Evolutionary conservation across 2,888 invertebrate species (phyloP), one percentile per base, ranked within the genome.

Genomic region (Selenia dentaria): DNA sequence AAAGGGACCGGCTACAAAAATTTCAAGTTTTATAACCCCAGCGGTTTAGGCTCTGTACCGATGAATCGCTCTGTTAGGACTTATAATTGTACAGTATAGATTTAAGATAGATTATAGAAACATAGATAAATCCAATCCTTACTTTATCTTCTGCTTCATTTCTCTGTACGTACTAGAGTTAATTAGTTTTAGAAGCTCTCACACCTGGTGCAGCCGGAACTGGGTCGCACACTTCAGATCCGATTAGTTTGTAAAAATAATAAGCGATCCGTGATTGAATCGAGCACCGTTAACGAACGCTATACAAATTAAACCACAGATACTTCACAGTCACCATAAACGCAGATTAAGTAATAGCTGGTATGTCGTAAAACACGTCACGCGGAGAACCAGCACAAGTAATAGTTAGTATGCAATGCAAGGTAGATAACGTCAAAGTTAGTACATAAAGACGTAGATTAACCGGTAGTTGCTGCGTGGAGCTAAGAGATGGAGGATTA

Each of bases 231-330:
- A 71, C 40, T 18, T 64, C 57, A 68, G 69, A 67, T 67, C 58
- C 64, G 67, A 75, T 78, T 75, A 73, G 67, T 59, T 55, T 52
- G 57, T 51, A 73, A 75, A 76, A 77, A 78, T 74, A 79, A 70
- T 72, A 66, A 58, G 51, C 18, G 42, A 42, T 2, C 46, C 38
- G 29, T 40, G 48, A 62, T 59, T 61, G 54, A 54, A 57, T 26
- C 31, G 39, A 18, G 16, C 1, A 1, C 29, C 34, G 32, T 2
- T 45, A 40, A 46, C 39, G 46, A 46, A 20, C 31, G 5, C 26
- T 36, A 36, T 36, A 40, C 35, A 46, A 40, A 40, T 36, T 12
- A 13, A 12, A 27, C 20, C 34, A 16, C 28, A 6, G 54, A 32
- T 37, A 14, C 34, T 14, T 25, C 14, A 22, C 35, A 8, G 2